Conservation (phyloP, 2,797 vertebrate species). For the Siniperca obscura region DNA sequence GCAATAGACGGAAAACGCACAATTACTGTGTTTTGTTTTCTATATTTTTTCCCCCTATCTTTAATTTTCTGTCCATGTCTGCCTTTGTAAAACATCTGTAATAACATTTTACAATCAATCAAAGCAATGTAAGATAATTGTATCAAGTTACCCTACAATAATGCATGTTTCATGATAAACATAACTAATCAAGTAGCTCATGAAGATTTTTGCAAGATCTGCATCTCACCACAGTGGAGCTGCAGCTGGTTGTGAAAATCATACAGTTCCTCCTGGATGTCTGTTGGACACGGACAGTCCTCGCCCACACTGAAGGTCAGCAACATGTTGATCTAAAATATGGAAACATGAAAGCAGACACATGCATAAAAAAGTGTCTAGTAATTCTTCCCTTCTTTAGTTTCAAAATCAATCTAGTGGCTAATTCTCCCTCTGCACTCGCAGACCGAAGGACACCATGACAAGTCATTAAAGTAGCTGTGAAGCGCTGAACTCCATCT, state of each 20-base stretch:
- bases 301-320: constrained; percentile 95
- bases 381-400: neutral
- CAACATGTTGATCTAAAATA: constrained; percentile 96
- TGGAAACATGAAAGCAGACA: constrained; percentile 47
- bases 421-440: constrained; percentile 38
- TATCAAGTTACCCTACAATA: neutral
- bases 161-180: neutral
- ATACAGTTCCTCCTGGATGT: constrained; percentile 94
- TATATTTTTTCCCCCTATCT: neutral
- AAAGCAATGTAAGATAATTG: neutral
- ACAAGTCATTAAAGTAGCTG: constrained; percentile 63
- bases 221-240: constrained; percentile 92
- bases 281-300: constrained; percentile 95
- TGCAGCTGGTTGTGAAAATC: constrained; percentile 96
- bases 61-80: neutral
- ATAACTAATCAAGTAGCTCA: neutral
- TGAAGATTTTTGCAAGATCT: neutral
- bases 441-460: constrained; percentile 47
- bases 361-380: neutral
- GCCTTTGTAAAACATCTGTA: constrained; percentile 1
- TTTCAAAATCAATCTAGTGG: constrained; percentile 23
- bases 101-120: neutral
- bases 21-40: neutral
- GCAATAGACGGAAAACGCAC: neutral
- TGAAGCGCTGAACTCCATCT: constrained; percentile 63